Evolutionary conservation across 1,140 invertebrate genomes (phyloP).

Genomic region (Euwallacea similis): DNA sequence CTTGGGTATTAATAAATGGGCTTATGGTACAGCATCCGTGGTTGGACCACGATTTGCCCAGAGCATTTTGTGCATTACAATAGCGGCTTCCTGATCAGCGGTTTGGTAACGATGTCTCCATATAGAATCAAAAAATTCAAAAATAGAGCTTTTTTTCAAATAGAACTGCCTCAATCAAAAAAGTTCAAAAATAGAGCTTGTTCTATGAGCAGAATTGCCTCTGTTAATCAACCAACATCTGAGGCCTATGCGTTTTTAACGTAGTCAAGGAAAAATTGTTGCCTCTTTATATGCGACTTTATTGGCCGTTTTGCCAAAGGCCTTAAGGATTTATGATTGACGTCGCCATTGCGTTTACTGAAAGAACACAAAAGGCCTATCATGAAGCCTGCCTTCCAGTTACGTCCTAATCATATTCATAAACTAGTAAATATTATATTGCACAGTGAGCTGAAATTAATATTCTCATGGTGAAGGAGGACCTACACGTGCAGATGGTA

Average conservation of each 20-base stretch:
- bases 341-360: background rate
- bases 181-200: background rate
- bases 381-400: background rate
- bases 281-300: background rate
- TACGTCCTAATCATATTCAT: slow-evolving; percentile 1
- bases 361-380: slow-evolving; percentile 3
- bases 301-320: background rate
- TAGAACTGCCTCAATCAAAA: background rate
- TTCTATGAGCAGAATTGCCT: background rate
- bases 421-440: slow-evolving; percentile 6
- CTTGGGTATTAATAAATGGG: slow-evolving; percentile 18
- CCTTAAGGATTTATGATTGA: background rate
- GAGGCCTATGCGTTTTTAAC: background rate
- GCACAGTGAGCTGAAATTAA: background rate
- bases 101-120: background rate
- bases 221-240: background rate
- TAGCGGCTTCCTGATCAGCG: slow-evolving; percentile 1
- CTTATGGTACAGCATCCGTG: slow-evolving; percentile 18
- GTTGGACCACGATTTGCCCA: slow-evolving; percentile 23
- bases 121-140: background rate
- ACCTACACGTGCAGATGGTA: too few relatives aligned
- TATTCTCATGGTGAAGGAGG: too few relatives aligned
- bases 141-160: background rate
- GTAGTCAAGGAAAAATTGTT: background rate
- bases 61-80: slow-evolving; percentile 20